A percentile compares a stretch with the other conserved stretches of the same genome.
phyloP scores from a whole-genome alignment of 2,113 vertebrate species.

The Xiphophorus hellerii region DNA sequence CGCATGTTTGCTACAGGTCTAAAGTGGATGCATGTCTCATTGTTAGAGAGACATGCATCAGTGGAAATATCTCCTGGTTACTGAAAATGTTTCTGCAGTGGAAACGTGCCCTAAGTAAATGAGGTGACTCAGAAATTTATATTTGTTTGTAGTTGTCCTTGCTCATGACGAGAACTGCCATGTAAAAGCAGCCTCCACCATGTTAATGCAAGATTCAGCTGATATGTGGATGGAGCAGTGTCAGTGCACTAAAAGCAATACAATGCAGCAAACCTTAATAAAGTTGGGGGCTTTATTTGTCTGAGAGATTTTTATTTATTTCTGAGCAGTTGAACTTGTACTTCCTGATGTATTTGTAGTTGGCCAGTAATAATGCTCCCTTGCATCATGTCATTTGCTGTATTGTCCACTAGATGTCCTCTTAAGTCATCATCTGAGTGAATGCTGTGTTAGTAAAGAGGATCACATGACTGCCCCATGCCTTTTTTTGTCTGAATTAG shows the following conservation, averaged over 20 bases:
- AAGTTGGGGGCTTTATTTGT: neutral
- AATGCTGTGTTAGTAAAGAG: slow-evolving; percentile 14
- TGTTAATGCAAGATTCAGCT: neutral
- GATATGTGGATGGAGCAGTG: neutral
- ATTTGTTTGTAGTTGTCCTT: neutral
- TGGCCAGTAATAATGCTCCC: neutral
- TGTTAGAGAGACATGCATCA: too few species aligned
- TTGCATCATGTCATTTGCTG: neutral
- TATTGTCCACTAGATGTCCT: slow-evolving; percentile 71
- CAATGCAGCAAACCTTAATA: neutral
- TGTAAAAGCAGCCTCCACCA: neutral
- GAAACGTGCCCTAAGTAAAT: neutral
- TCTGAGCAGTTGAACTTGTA: neutral
- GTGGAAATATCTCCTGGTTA: too few species aligned
- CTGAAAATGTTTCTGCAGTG: too few species aligned
- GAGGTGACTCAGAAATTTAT: neutral
- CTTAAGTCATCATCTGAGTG: slow-evolving; percentile 25
- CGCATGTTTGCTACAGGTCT: too few species aligned
- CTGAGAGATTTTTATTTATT: neutral
- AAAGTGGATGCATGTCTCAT: too few species aligned
- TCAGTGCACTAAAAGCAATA: neutral
- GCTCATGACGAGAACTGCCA: neutral
- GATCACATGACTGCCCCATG: slow-evolving; percentile 19
- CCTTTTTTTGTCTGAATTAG: slow-evolving; percentile 43
- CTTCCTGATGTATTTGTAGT: neutral